Evolutionary conservation across 2,888 invertebrate genomes (phyloP).

Genomic region (Biston stratarius): DNA sequence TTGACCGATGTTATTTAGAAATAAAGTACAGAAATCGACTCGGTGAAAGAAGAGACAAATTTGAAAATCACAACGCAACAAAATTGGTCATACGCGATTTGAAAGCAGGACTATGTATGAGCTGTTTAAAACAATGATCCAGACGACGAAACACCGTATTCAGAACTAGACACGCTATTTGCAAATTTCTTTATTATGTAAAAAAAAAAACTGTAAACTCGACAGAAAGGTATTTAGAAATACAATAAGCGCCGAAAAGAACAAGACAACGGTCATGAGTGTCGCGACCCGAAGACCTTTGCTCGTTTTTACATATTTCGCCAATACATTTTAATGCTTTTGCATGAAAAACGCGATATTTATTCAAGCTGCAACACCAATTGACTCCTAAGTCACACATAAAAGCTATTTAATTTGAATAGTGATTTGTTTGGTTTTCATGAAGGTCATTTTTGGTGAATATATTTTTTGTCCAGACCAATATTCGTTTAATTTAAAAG

Average conservation of each 20-base stretch:
- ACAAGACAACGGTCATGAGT: slow-evolving; percentile 28
- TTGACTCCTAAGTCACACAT: slow-evolving; percentile 24
- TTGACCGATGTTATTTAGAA: not conserved
- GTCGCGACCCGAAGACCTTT: slow-evolving; percentile 38
- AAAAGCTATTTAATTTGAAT: slow-evolving; percentile 22
- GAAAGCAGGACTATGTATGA: slow-evolving; percentile 1
- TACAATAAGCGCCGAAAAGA: slow-evolving; percentile 27
- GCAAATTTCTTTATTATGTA: slow-evolving; percentile 28
- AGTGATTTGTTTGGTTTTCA: slow-evolving; percentile 7
- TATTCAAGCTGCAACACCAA: slow-evolving; percentile 22
- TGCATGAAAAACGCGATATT: slow-evolving; percentile 23
- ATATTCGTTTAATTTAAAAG: not conserved
- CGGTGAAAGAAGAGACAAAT: not conserved
- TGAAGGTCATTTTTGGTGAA: slow-evolving; percentile 5
- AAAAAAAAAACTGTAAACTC: slow-evolving; percentile 24
- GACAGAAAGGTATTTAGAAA: slow-evolving; percentile 10
- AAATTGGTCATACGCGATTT: not conserved
- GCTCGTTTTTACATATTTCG: slow-evolving; percentile 42
- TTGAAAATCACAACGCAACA: not conserved
- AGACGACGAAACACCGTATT: slow-evolving; percentile 12
- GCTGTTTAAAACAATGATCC: slow-evolving; percentile 11
- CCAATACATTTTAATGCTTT: slow-evolving; percentile 33
- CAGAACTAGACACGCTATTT: slow-evolving; percentile 17
- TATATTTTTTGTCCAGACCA: not conserved
- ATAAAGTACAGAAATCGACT: not conserved